Conservation (phyloP, 2,113 vertebrate genomes). For the Toxotes chatareus region DNA sequence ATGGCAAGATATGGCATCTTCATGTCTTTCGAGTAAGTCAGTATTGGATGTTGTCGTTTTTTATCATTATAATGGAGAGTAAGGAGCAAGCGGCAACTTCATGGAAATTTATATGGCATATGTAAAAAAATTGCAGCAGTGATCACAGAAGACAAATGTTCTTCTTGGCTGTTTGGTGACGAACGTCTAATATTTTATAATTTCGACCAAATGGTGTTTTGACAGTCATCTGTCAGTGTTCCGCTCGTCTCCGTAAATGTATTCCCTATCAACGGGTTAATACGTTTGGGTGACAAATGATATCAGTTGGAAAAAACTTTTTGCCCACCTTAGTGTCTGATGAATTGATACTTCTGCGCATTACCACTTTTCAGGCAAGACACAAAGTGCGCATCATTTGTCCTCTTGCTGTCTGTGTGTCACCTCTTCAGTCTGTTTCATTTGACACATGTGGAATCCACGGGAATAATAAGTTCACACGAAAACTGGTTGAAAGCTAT, state of each 20-base stretch:
- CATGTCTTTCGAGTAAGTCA: constrained; percentile 37
- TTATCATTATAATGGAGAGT: constrained; percentile 44
- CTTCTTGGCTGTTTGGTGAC: constrained; percentile 9
- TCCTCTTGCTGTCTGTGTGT: constrained; percentile 36
- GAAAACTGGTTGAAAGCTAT: constrained; percentile 28
- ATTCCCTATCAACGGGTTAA: not conserved
- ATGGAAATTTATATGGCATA: constrained; percentile 40
- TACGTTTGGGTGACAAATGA: constrained; percentile 28
- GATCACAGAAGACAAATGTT: constrained; percentile 35
- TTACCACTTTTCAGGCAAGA: constrained; percentile 30
- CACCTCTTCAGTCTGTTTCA: constrained; percentile 25
- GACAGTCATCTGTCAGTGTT: constrained; percentile 38
- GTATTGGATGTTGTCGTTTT: constrained; percentile 36
- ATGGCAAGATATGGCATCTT: constrained; percentile 54
- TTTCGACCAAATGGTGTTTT: constrained; percentile 33
- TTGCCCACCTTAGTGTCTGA: constrained; percentile 24
- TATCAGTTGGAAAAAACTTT: constrained; percentile 22
- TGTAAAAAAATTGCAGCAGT: constrained; percentile 4
- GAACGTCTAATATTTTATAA: constrained; percentile 7
- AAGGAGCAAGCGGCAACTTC: constrained; percentile 34
- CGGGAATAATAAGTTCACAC: constrained; percentile 35
- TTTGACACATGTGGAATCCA: constrained; percentile 43
- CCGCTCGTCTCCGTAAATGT: not conserved
- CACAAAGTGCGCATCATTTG: constrained; percentile 47
- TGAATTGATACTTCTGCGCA: constrained; percentile 37